phyloP scores from a whole-genome alignment of 2,113 vertebrate genomes.

The Gallinago paraguaiae region DNA sequence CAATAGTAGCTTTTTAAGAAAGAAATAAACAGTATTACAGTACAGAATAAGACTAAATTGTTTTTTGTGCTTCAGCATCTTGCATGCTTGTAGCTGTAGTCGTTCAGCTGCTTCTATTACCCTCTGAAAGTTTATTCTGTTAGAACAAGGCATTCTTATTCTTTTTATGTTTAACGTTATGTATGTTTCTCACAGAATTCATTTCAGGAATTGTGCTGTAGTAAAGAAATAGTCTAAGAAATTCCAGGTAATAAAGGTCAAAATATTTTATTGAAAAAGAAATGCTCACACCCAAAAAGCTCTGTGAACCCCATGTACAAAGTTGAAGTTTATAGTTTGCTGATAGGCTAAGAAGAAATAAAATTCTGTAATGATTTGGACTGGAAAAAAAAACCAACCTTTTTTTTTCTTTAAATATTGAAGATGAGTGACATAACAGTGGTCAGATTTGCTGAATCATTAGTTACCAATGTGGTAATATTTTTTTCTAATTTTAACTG shows the following conservation, averaged over 20 bases:
- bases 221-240: background rate
- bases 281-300: background rate
- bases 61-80: background rate
- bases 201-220: background rate
- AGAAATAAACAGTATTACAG: background rate
- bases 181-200: background rate
- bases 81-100: background rate
- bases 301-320: background rate
- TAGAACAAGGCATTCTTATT: background rate
- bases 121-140: background rate
- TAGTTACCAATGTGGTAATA: background rate
- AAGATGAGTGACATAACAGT: background rate
- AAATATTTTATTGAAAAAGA: background rate
- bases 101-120: background rate
- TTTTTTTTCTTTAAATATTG: background rate
- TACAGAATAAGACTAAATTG: conserved; percentile 27
- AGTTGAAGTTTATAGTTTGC: background rate
- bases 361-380: background rate
- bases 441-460: background rate
- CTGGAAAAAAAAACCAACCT: background rate
- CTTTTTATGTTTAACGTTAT: background rate
- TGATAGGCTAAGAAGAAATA: background rate
- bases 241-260: background rate
- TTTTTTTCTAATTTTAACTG: background rate
- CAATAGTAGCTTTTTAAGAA: background rate